These are phyloP conservation scores for Seira musarum DNA, from an alignment of 2,888 invertebrate genomes.

Conservation along the genomic window DNA sequence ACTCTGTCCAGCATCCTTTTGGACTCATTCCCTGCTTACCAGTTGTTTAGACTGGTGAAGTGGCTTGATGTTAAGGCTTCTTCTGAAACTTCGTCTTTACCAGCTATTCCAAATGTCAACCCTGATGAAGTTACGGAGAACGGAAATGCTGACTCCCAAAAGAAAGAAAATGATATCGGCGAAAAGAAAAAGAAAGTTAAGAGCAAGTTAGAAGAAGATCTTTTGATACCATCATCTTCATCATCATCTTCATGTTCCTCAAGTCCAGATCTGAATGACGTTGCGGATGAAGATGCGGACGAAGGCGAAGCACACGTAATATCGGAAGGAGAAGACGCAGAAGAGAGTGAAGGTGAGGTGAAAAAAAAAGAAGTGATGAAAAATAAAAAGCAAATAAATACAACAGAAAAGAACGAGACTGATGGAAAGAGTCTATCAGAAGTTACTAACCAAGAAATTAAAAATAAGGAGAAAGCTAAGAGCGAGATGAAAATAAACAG, in stretches of 20 bases:
- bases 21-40: conserved; percentile 36
- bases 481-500: no score
- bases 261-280: no score
- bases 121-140: not conserved
- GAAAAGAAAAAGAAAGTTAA: not conserved
- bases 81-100: not conserved
- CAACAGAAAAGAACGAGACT: no score
- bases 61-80: conserved; percentile 37
- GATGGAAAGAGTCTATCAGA: no score
- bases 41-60: conserved; percentile 24
- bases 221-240: conserved; percentile 40
- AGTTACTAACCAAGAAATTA: no score
- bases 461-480: no score
- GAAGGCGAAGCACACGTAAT: not conserved
- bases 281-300: not conserved
- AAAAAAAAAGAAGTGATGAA: not conserved
- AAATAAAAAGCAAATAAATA: no score
- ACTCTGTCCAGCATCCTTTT: conserved; percentile 17
- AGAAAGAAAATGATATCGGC: not conserved
- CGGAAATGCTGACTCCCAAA: not conserved
- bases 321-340: no score
- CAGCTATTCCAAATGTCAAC: not conserved
- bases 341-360: conserved; percentile 1
- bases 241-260: conserved; percentile 23
- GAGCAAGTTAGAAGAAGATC: conserved; percentile 37